Conservation (phyloP, 2,113 vertebrate genomes). For the Erythrolamprus reginae region DNA sequence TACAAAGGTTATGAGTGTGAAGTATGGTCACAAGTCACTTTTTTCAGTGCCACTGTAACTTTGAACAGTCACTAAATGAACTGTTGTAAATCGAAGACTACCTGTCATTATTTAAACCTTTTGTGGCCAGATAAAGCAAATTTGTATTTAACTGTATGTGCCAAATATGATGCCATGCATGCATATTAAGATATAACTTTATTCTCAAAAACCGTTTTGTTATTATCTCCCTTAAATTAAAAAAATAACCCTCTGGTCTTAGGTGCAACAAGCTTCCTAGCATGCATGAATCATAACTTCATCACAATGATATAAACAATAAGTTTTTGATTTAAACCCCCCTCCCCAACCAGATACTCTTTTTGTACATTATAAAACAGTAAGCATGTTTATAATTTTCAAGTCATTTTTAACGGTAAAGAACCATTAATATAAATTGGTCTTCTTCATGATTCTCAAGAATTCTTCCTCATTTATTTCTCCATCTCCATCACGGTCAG, state of each 20-base stretch:
- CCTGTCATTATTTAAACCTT: background rate
- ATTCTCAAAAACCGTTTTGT: background rate
- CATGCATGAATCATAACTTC: background rate
- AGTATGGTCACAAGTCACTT: background rate
- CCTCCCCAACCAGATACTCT: background rate
- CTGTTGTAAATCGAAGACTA: background rate
- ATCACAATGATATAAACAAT: background rate
- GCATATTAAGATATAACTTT: background rate
- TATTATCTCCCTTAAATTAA: background rate
- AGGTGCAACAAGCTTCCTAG: background rate
- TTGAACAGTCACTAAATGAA: background rate
- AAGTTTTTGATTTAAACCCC: background rate
- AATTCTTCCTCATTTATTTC: conserved; percentile 92
- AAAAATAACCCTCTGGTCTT: background rate
- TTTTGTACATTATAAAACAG: background rate
- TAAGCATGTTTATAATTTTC: conserved; percentile 38
- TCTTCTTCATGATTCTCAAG: conserved; percentile 93
- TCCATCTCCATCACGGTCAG: conserved; percentile 87
- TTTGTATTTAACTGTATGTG: background rate
- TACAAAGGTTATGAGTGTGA: background rate
- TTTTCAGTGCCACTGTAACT: background rate
- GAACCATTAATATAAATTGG: conserved; percentile 76
- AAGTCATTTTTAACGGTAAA: conserved; percentile 40
- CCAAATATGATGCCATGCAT: background rate
- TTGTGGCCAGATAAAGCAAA: background rate